phyloP scores from a whole-genome alignment of 2,113 vertebrate species.

The Malaclemys terrapin region DNA sequence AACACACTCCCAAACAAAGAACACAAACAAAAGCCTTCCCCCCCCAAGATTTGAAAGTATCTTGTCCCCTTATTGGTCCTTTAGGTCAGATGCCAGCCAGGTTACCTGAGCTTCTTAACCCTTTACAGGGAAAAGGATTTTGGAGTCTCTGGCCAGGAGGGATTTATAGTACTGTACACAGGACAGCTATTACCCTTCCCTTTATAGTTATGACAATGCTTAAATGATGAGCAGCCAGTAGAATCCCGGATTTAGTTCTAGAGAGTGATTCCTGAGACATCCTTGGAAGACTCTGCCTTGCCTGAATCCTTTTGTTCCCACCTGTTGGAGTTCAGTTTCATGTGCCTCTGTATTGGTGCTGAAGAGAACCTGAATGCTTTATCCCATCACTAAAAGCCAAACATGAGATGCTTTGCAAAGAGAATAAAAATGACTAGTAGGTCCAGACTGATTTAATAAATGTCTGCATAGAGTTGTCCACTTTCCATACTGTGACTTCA shows the following conservation, averaged over 20 bases:
- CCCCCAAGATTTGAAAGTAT: too few relatives aligned
- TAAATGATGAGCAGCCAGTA: not conserved
- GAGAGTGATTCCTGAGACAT: not conserved
- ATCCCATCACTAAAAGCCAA: not conserved
- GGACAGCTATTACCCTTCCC: too few relatives aligned
- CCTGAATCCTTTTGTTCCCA: not conserved
- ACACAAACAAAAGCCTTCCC: too few relatives aligned
- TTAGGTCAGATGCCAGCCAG: too few relatives aligned
- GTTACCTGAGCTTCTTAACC: too few relatives aligned
- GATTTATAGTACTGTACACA: too few relatives aligned
- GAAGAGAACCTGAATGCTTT: not conserved
- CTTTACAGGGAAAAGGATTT: too few relatives aligned
- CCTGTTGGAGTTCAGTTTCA: not conserved
- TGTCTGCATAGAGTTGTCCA: not conserved
- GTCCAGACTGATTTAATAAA: not conserved
- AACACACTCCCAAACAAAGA: too few relatives aligned
- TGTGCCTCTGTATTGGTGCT: not conserved
- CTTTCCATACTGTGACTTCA: not conserved
- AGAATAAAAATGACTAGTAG: not conserved
- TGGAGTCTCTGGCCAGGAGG: too few relatives aligned
- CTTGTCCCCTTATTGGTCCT: too few relatives aligned
- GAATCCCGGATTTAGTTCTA: not conserved
- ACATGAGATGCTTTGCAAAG: not conserved
- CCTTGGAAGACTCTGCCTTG: not conserved
- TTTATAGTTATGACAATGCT: too few relatives aligned